These are phyloP conservation scores for Poecilia velifera DNA, from an alignment of 2,797 vertebrate species.

Conservation along the genomic window DNA sequence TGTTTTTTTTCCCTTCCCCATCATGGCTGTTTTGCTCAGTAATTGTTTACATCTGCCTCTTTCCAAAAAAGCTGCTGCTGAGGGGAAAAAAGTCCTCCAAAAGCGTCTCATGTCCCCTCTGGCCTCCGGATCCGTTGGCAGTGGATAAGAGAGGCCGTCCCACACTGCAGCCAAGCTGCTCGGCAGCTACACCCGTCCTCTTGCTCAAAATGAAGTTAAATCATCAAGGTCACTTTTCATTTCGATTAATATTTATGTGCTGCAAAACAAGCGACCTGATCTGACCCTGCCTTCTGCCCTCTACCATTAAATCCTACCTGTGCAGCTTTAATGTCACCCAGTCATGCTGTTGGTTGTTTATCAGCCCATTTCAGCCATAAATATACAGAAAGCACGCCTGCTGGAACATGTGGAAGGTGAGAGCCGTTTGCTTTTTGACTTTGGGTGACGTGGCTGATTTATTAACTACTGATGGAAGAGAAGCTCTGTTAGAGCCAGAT, in stretches of 20 bases:
- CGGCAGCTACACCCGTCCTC: constrained; percentile 51
- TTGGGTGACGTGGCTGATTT: constrained; percentile 55
- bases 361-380: constrained; percentile 25
- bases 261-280: constrained; percentile 19
- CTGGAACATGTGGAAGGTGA: constrained; percentile 28
- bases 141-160: constrained; percentile 64
- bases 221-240: constrained; percentile 59
- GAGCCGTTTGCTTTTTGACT: constrained; percentile 29
- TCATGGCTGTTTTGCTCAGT: constrained; percentile 73
- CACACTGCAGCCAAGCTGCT: constrained; percentile 49
- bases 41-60: constrained; percentile 79
- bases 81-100: constrained; percentile 27
- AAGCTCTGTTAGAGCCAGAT: constrained; percentile 17
- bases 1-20: constrained; percentile 34
- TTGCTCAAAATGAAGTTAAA: constrained; percentile 36
- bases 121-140: constrained; percentile 74
- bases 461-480: constrained; percentile 37
- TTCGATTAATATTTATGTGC: constrained; percentile 37
- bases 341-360: constrained; percentile 7
- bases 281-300: constrained; percentile 21
- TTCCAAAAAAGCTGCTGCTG: constrained; percentile 66
- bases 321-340: constrained; percentile 25
- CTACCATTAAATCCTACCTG: constrained; percentile 43
- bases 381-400: constrained; percentile 42
- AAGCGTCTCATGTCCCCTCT: constrained; percentile 65